Conservation (phyloP, 2,888 invertebrate genomes). For the Leptopterna dolabrata region DNA sequence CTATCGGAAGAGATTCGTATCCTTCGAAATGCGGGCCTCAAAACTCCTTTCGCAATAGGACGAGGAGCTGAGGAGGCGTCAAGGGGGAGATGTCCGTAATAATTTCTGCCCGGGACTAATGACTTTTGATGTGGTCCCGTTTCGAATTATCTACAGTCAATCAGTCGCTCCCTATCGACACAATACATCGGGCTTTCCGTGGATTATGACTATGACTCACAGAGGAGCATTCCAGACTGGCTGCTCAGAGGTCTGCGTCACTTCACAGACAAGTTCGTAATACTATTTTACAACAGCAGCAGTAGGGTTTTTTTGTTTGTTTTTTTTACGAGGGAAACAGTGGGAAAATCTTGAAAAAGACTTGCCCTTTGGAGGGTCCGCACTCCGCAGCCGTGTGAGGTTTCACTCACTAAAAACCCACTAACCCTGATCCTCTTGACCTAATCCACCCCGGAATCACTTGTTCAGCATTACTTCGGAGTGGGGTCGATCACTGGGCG, state of each 20-base stretch:
- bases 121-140: constrained; percentile 4
- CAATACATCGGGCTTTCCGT: background rate
- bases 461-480: too few species aligned
- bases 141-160: constrained; percentile 17
- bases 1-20: background rate
- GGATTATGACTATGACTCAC: background rate
- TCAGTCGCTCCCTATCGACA: background rate
- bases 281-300: too few species aligned
- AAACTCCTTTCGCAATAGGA: background rate
- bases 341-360: too few species aligned
- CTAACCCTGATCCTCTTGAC: too few species aligned
- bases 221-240: background rate
- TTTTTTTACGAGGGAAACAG: too few species aligned
- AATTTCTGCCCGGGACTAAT: background rate
- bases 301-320: too few species aligned
- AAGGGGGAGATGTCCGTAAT: background rate
- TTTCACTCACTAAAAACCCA: too few species aligned
- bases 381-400: too few species aligned
- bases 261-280: background rate
- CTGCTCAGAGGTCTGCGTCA: background rate
- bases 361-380: too few species aligned
- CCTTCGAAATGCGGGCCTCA: background rate
- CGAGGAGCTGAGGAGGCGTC: background rate
- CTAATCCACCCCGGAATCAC: too few species aligned
- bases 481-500: too few species aligned